phyloP scores from a whole-genome alignment of 2,113 vertebrate genomes.

The Apus apus region DNA sequence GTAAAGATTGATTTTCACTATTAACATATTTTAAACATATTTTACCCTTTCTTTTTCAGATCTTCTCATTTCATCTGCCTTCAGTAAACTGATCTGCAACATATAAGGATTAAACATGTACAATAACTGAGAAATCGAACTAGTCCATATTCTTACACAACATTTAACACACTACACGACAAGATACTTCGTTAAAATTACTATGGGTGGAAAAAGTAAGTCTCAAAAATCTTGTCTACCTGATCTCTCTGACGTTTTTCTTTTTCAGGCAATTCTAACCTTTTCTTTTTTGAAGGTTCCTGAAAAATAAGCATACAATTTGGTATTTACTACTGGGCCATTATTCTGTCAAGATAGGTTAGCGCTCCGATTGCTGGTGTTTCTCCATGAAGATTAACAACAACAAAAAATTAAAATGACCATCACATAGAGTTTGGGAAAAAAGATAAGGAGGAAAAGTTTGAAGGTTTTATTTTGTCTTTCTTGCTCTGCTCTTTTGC shows the following conservation, averaged over 20 bases:
- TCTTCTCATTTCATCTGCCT: slow-evolving; percentile 89
- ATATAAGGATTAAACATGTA: slow-evolving; percentile 43
- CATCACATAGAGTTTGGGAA: neutral
- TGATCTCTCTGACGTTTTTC: slow-evolving; percentile 90
- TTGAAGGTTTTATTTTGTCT: slow-evolving; percentile 45
- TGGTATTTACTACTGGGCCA: slow-evolving; percentile 1
- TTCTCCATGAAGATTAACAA: neutral
- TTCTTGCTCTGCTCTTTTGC: slow-evolving; percentile 13
- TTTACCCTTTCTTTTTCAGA: slow-evolving; percentile 91
- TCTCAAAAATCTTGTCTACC: slow-evolving; percentile 74
- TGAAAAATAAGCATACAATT: slow-evolving; percentile 72
- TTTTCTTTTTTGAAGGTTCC: slow-evolving; percentile 86
- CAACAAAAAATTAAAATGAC: neutral
- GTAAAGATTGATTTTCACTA: neutral
- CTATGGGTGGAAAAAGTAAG: neutral
- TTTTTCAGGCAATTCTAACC: slow-evolving; percentile 84
- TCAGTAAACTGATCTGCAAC: slow-evolving; percentile 85
- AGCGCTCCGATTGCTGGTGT: neutral
- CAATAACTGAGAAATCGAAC: neutral
- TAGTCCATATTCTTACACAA: neutral
- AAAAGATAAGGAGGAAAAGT: slow-evolving; percentile 74
- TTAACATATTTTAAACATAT: slow-evolving; percentile 8
- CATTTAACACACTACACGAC: neutral
- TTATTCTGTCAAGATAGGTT: neutral
- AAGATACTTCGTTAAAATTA: neutral